phyloP scores from a whole-genome alignment of 2,797 vertebrate genomes.

The Rachycentron canadum region DNA sequence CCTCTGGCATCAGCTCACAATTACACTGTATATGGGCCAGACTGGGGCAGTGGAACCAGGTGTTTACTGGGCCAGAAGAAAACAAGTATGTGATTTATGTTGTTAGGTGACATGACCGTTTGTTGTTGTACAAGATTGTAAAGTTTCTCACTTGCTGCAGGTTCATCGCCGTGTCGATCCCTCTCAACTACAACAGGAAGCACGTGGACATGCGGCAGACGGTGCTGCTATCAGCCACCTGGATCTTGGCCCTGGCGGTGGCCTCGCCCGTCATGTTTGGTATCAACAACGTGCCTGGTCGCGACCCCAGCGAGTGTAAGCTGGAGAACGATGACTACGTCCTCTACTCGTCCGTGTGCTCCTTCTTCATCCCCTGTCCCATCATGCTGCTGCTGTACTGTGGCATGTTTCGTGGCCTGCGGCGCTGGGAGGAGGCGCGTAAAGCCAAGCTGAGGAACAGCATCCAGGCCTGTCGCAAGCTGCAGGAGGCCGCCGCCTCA shows the following conservation, averaged over 20 bases:
- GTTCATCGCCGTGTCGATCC: conserved; percentile 93
- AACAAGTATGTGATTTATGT: no score
- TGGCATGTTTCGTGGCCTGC: conserved; percentile 92
- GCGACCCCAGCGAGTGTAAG: conserved; percentile 90
- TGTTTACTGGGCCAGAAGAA: no score
- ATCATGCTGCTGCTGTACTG: conserved; percentile 96
- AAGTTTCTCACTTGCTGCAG: conserved; percentile 76
- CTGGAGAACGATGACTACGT: conserved; percentile 93
- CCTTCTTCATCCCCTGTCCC: conserved; percentile 97
- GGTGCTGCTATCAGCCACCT: conserved; percentile 91
- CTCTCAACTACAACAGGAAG: conserved; percentile 92
- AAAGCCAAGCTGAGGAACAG: conserved; percentile 89
- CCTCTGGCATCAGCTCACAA: no score
- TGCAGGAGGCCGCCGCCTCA: conserved; percentile 77
- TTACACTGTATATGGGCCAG: no score
- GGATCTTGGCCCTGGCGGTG: conserved; percentile 93
- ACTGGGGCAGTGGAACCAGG: no score
- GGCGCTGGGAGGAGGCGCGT: conserved; percentile 91
- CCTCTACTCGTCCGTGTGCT: conserved; percentile 94
- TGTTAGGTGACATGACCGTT: no score
- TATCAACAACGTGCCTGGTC: conserved; percentile 89
- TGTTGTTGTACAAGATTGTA: not conserved
- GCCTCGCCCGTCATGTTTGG: conserved; percentile 95
- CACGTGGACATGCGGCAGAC: conserved; percentile 91
- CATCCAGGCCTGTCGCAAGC: conserved; percentile 84